Conservation (phyloP, 2,113 vertebrate species). For the Brienomyrus longianalis region DNA sequence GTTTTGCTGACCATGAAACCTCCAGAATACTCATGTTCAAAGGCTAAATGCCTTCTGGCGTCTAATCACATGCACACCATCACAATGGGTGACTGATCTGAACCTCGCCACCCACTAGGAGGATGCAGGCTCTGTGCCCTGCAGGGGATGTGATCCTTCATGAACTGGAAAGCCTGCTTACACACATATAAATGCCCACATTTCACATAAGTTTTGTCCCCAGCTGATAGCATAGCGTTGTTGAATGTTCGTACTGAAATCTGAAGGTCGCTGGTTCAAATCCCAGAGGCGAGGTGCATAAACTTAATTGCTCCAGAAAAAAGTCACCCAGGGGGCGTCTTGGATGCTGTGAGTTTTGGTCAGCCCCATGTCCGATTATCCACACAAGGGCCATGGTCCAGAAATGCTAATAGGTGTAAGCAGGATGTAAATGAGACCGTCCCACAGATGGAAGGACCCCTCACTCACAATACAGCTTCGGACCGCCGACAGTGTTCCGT, state of each 20-base stretch:
- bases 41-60: not conserved
- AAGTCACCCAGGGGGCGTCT: not conserved
- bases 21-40: not conserved
- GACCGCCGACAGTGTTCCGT: not conserved
- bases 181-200: not conserved
- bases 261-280: not conserved
- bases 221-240: not conserved
- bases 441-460: not conserved
- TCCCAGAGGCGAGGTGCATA: not conserved
- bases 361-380: not conserved
- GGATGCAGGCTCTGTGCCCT: not conserved
- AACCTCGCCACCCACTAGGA: not conserved
- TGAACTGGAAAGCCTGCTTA: not conserved
- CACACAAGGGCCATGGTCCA: not conserved
- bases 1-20: not conserved
- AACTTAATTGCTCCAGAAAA: not conserved
- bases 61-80: not conserved
- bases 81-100: not conserved
- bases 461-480: not conserved
- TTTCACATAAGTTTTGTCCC: not conserved
- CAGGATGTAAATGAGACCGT: conserved; percentile 6
- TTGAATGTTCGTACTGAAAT: not conserved
- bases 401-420: not conserved
- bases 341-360: not conserved
- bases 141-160: not conserved